Evolutionary conservation across 2,888 invertebrate species (phyloP), one percentile per base, ranked within the genome.

Genomic region (Cetonia aurata): DNA sequence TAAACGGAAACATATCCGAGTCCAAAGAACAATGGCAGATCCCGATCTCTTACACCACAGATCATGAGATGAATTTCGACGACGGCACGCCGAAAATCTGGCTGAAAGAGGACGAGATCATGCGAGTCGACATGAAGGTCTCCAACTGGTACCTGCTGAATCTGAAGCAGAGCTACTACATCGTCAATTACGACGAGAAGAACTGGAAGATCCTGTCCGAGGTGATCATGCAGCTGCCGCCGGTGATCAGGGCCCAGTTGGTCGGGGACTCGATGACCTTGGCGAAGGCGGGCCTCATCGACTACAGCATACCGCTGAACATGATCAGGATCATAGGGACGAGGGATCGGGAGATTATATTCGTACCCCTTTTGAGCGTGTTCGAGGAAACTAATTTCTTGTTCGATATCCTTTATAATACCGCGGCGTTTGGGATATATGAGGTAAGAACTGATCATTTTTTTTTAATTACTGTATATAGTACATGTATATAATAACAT

Each of bases 261-360:
- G 83, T 95, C 42, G 89, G 91, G 76, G 93, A 94, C 82, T 86
- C 90, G 0, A 85, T 90, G 78, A 87, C 89, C 73, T 81, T 90
- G 71, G 88, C 90, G 0, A 84, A 87, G 69, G 87, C 87, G 0
- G 88, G 89, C 72, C 83, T 88, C 69, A 79, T 90, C 50, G 84
- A 86, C 68, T 90, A 90, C 75, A 86, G 86, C 60, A 86, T 89
- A 67, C 88, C 89, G 0, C 82, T 90, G 66, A 86, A 85, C 42
- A 83, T 89, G 78, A 80, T 88, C 0, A 79, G 86, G 70, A 84
- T 84, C 68, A 83, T 92, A 75, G 86, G 83, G 33, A 82, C 86
- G 6, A 88, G 89, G 72, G 83, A 84, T 62, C 67, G 70, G 0
- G 71, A 75, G 4, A 80, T 83, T 15, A 80, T 81, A 76, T 90